These are phyloP conservation scores for Erynnis tages DNA, from an alignment of 2,888 invertebrate genomes.

Conservation along the genomic window DNA sequence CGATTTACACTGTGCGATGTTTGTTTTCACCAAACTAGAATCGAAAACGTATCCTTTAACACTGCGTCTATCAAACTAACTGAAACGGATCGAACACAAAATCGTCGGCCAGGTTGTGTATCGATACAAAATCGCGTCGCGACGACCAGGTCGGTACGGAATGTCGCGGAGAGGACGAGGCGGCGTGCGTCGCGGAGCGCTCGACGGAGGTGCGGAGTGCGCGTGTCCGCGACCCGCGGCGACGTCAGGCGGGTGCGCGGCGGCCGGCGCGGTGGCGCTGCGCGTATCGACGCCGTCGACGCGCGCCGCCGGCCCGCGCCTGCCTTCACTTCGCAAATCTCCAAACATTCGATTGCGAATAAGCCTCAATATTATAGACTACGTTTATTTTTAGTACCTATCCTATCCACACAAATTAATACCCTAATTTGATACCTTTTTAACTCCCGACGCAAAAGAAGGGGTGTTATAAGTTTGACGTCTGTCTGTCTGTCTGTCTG, in stretches of 20 bases:
- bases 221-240: slow-evolving; percentile 53
- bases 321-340: slow-evolving; percentile 57
- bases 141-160: slow-evolving; percentile 44
- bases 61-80: slow-evolving; percentile 39
- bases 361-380: slow-evolving; percentile 37
- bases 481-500: too few species aligned
- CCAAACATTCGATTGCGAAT: slow-evolving; percentile 66
- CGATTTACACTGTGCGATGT: slow-evolving; percentile 67
- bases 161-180: slow-evolving; percentile 48
- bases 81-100: slow-evolving; percentile 5
- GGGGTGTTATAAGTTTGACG: too few species aligned
- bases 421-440: slow-evolving; percentile 50
- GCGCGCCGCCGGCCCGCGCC: slow-evolving; percentile 48
- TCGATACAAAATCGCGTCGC: slow-evolving; percentile 36
- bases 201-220: slow-evolving; percentile 56
- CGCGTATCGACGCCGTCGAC: slow-evolving; percentile 62
- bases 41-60: slow-evolving; percentile 41
- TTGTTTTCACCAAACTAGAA: slow-evolving; percentile 69
- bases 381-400: slow-evolving; percentile 31
- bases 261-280: too few species aligned
- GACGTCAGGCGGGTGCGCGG: slow-evolving; percentile 51
- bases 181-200: slow-evolving; percentile 54
- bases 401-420: slow-evolving; percentile 53
- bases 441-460: too few species aligned
- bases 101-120: slow-evolving; percentile 6